Evolutionary conservation across 2,113 vertebrate species (phyloP).

Genomic region (Mobula birostris): DNA sequence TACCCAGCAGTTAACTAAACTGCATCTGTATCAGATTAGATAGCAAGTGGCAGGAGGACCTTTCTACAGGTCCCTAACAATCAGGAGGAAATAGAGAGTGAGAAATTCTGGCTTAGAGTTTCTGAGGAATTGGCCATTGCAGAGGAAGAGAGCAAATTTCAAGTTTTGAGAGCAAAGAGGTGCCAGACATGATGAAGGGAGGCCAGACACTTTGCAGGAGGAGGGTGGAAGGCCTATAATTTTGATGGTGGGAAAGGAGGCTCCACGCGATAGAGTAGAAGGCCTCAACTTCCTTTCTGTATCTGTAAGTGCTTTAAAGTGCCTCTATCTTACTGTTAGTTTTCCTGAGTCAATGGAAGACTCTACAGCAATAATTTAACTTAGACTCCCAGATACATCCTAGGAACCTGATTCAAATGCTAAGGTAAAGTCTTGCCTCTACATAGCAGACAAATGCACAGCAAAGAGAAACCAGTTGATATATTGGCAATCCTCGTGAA

Average conservation of each 20-base stretch:
- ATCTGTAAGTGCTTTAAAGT: background rate
- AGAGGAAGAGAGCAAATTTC: background rate
- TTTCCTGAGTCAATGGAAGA: too few species aligned
- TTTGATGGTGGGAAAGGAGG: background rate
- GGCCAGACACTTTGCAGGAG: too few species aligned
- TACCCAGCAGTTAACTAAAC: background rate
- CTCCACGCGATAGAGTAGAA: background rate
- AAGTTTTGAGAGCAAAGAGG: background rate
- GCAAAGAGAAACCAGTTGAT: too few species aligned
- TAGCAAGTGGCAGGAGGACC: background rate
- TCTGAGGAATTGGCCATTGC: too few species aligned
- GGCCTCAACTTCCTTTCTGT: background rate
- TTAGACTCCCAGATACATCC: background rate
- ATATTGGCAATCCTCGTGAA: background rate
- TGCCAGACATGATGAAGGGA: too few species aligned
- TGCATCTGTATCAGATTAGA: background rate
- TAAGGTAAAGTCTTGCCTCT: too few species aligned
- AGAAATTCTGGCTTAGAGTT: background rate
- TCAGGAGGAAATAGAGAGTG: background rate
- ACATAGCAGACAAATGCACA: too few species aligned
- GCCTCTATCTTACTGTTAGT: background rate
- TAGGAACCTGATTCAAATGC: background rate
- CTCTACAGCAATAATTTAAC: too few species aligned
- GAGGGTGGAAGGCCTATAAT: background rate
- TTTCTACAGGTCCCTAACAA: background rate